Evolutionary conservation across 1,140 invertebrate species (phyloP), one percentile per base, ranked within the genome.

Genomic region (Euwallacea fornicatus): DNA sequence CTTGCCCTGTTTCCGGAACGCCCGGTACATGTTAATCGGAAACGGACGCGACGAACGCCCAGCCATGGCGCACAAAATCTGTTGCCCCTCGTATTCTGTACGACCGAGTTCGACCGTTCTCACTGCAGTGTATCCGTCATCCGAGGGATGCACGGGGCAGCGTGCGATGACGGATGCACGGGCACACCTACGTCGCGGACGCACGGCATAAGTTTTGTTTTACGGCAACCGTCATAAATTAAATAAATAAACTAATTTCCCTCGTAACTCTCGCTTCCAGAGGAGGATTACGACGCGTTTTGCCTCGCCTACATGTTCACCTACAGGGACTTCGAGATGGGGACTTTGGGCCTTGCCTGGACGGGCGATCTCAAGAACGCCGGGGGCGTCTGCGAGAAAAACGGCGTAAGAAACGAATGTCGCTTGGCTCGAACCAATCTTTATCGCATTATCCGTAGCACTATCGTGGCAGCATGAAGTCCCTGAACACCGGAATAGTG

Each of bases 291-390:
- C 82, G 95, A 98, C 81, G 93, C 94, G 11, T 99, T 98, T 83
- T 99, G 98, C 80, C 85, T 99, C 78, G 97, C 98, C 47, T 99
- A 99, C 82, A 97, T 99, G 91, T 98, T 99, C 81, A 99, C 98
- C 3, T 99, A 98, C 83, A 85, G 98, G 47, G 97, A 99, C 82
- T 99, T 99, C 81, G 95, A 97, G 81, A 97, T 98, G 86, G 98
- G 98, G 55, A 99, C 98, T 0, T 82, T 99, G 62, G 98, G 98
- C 7, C 83, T 99, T 44, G 97, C 98, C 3, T 99, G 98, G 98
- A 97, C 95, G 0, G 94, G 94, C 0, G 95, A 97, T 82, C 84
- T 97, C 11, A 96, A 96, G 78, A 96, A 97, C 81, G 94, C 95
- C 9, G 95, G 97, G 74, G 90, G 98, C 42, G 93, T 97, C 70